Evolutionary conservation across 2,113 vertebrate genomes (phyloP), one percentile per base, ranked within the genome.

Genomic region (Prionailurus viverrinus): DNA sequence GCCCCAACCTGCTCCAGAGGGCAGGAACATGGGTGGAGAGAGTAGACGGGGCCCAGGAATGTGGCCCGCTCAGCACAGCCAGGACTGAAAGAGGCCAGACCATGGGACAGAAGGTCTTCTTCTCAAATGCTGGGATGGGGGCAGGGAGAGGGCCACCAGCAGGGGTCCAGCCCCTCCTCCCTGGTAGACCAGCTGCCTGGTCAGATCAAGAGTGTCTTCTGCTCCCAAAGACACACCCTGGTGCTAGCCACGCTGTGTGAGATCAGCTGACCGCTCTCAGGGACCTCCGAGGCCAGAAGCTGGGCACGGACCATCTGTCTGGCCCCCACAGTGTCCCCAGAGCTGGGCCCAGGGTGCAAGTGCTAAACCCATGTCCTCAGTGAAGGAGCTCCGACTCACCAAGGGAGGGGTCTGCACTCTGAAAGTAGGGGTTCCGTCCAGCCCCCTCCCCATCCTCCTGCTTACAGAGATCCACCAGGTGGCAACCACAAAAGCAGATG

Each of bases 1-100:
- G 96, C 98, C 91, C 96, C 79, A 81, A 98, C 97, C 98, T 96
- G 97, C 93, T 97, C 85, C 45, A 29, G 39, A 95, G 91, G 45
- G 97, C 66, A 68, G 87, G 61, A 33, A 53, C 71, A 53, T 89
- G 96, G 97, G 98, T 80, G 97, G 84, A 88, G 96, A 97, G 66
- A 63, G 31, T 0, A 89, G 71, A 79, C 21, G 88, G 81, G 65
- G 87, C 92, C 63, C 66, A 94, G 95, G 94, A 96, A 97, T 80
- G 92, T 13, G 39, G 91, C 83, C 61, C 27, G 94, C 63, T 84
- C 98, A 92, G 93, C 86, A 33, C 1, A 1, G 87, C 7, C 81
- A 86, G 74, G 33, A 69, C 74, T 31, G 25, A 71, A 27, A 81
- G 41, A 89, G 85, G 63, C 39, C 63, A 92, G 74, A 48, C 33